A percentile compares a stretch with the other conserved stretches of the same genome.
These are phyloP conservation scores for Monopis laevigella DNA, from an alignment of 2,888 invertebrate species.

Conservation along the genomic window DNA sequence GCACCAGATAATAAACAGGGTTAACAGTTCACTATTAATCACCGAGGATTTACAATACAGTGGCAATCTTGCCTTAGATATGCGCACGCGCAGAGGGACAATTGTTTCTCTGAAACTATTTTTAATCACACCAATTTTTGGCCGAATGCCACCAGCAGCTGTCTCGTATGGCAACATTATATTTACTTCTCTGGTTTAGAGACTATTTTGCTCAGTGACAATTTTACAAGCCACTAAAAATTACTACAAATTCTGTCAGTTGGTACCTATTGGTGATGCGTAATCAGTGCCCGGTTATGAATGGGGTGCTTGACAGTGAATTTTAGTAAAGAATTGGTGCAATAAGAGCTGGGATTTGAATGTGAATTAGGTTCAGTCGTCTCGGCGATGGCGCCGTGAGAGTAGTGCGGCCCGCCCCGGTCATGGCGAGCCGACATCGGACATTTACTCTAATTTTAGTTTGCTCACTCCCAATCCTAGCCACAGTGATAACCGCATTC, in stretches of 20 bases:
- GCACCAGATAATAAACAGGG: too few relatives aligned
- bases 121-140: constrained; percentile 46
- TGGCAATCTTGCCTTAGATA: constrained; percentile 5
- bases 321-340: too few relatives aligned
- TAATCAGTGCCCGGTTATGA: too few relatives aligned
- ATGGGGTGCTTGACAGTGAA: too few relatives aligned
- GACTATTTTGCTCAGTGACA: too few relatives aligned
- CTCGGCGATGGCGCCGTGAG: constrained; percentile 58
- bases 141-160: constrained; percentile 54
- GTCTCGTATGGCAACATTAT: constrained; percentile 62
- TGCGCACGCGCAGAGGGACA: constrained; percentile 33
- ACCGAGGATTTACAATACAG: background rate
- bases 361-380: constrained; percentile 23
- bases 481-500: constrained; percentile 63
- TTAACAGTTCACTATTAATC: too few relatives aligned
- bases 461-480: constrained; percentile 48
- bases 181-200: constrained; percentile 4
- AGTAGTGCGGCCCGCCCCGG: constrained; percentile 36
- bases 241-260: too few relatives aligned
- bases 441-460: constrained; percentile 59
- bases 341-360: constrained; percentile 20
- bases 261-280: too few relatives aligned
- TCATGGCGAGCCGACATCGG: constrained; percentile 56
- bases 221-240: background rate
- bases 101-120: constrained; percentile 57